Conservation (phyloP, 2,113 vertebrate genomes). For the Oreochromis niloticus region DNA sequence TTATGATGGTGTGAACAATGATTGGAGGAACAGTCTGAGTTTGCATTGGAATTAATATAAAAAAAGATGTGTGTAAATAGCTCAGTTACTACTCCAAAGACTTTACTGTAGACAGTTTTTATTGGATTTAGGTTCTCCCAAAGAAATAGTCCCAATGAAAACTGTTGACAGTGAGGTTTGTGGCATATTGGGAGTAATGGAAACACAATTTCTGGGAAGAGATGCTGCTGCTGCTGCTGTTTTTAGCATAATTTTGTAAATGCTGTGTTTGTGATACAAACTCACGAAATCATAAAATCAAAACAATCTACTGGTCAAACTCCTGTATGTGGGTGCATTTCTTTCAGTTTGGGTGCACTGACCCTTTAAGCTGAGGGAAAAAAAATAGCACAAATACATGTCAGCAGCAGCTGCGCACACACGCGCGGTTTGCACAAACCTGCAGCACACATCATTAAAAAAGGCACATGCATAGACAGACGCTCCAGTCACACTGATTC, state of each 20-base stretch:
- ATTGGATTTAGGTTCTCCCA: neutral
- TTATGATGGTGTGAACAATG: neutral
- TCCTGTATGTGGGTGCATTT: neutral
- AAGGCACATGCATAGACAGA: constrained; percentile 29
- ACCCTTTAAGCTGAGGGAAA: neutral
- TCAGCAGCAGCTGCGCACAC: constrained; percentile 30
- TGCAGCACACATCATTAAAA: constrained; percentile 46
- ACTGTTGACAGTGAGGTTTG: neutral
- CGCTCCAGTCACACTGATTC: constrained; percentile 53
- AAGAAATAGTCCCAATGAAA: constrained; percentile 5
- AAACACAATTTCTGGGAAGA: constrained; percentile 23
- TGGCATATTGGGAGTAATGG: neutral
- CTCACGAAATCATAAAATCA: neutral
- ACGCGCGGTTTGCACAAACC: constrained; percentile 15
- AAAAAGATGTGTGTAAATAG: neutral
- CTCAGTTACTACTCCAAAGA: neutral
- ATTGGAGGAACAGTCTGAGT: neutral
- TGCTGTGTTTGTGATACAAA: neutral
- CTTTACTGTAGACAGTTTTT: constrained; percentile 6
- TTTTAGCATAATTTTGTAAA: neutral
- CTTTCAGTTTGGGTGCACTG: neutral
- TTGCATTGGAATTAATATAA: neutral
- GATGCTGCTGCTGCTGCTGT: neutral
- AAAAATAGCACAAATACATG: neutral
- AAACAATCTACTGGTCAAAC: neutral